Conservation (phyloP, 2,797 vertebrate genomes). For the Bufotes viridis region DNA sequence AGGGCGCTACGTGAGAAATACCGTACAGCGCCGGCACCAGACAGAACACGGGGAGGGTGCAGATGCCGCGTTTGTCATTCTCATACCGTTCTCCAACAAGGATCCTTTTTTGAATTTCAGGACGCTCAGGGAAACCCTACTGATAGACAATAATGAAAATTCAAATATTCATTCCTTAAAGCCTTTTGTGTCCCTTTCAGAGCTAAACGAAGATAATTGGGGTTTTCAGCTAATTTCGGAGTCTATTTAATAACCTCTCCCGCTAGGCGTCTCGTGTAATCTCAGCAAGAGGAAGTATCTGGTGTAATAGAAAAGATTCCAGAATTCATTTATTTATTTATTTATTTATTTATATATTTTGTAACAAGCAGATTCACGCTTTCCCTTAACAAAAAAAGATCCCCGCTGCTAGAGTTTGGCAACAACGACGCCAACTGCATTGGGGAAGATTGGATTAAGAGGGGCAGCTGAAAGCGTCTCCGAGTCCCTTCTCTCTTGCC, state of each 20-base stretch:
- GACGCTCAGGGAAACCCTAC: constrained; percentile 69
- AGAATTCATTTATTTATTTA: constrained; percentile 70
- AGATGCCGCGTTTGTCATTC: constrained; percentile 31
- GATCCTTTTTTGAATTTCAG: constrained; percentile 77
- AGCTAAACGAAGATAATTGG: constrained; percentile 75
- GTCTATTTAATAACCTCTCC: constrained; percentile 81
- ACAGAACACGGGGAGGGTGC: constrained; percentile 1
- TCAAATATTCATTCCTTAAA: constrained; percentile 77
- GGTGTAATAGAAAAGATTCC: constrained; percentile 81
- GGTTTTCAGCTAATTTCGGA: constrained; percentile 77
- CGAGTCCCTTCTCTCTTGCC: constrained; percentile 79
- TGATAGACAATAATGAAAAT: constrained; percentile 78
- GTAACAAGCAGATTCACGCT: constrained; percentile 81
- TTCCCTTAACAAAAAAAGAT: constrained; percentile 80
- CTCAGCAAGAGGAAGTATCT: constrained; percentile 86
- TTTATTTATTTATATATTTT: not conserved
- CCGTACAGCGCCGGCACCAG: constrained; percentile 21
- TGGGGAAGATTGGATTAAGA: constrained; percentile 91
- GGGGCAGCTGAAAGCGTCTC: constrained; percentile 81
- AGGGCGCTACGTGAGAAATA: constrained; percentile 32
- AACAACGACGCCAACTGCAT: constrained; percentile 78
- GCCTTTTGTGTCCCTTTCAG: constrained; percentile 72
- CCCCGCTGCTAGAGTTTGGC: constrained; percentile 85
- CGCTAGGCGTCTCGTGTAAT: constrained; percentile 82
- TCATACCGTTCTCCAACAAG: constrained; percentile 62